Conservation (phyloP, 1,140 invertebrate species). For the Tetraneura akinire region DNA sequence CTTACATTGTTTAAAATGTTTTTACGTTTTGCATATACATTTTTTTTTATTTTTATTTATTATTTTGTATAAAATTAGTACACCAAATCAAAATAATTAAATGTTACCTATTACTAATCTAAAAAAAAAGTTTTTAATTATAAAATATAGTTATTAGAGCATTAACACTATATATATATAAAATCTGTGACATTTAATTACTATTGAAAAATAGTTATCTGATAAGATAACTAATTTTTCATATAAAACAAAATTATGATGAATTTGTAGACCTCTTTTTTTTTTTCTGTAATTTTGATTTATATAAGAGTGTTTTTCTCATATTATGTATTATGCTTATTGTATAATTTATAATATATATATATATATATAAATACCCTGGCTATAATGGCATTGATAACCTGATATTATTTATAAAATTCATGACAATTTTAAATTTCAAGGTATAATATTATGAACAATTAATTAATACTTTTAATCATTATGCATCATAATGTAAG, state of each 20-base stretch:
- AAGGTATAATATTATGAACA: slow-evolving; percentile 1
- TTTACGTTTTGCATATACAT: slow-evolving; percentile 19
- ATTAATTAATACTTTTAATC: background rate
- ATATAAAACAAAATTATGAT: slow-evolving; percentile 1
- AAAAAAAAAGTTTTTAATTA: background rate
- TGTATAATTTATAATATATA: background rate
- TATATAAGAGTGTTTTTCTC: slow-evolving; percentile 19
- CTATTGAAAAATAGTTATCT: too few species aligned
- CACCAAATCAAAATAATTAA: slow-evolving; percentile 26
- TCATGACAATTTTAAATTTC: background rate
- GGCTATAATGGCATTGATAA: slow-evolving; percentile 29
- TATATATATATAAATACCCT: too few species aligned
- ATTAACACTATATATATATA: background rate
- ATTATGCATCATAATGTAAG: background rate
- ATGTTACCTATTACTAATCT: slow-evolving; percentile 16
- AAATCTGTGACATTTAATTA: background rate
- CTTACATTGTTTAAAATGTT: slow-evolving; percentile 6
- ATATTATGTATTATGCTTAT: too few species aligned
- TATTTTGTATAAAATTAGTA: slow-evolving; percentile 7
- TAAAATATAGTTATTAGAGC: background rate
- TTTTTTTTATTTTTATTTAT: slow-evolving; percentile 1
- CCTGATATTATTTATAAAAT: slow-evolving; percentile 1
- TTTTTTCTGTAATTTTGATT: slow-evolving; percentile 19
- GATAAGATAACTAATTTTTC: background rate
- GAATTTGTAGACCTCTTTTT: background rate